Percentiles rank a stretch among this genome's conserved stretches.
phyloP scores from a whole-genome alignment of 2,113 vertebrate genomes.

The Loxodonta africana region DNA sequence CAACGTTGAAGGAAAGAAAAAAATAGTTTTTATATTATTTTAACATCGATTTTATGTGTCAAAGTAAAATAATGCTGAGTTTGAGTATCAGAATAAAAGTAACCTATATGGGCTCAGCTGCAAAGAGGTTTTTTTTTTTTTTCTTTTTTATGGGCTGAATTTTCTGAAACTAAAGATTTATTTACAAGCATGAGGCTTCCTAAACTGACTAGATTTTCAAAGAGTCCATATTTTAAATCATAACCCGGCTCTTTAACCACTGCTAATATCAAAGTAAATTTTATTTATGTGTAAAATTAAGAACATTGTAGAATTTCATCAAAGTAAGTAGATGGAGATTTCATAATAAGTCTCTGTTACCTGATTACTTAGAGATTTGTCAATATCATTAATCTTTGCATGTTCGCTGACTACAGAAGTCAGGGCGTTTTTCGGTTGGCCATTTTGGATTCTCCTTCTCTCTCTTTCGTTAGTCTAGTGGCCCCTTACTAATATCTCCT shows the following conservation, averaged over 20 bases:
- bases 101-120: too few species aligned
- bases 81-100: not conserved
- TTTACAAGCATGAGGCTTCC: constrained; percentile 1
- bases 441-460: not conserved
- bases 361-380: constrained; percentile 57
- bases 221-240: constrained; percentile 20
- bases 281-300: constrained; percentile 58
- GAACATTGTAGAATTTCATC: constrained; percentile 42
- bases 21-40: constrained; percentile 28
- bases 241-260: not conserved
- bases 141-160: not conserved
- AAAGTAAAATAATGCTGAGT: constrained; percentile 41
- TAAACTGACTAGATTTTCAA: constrained; percentile 18
- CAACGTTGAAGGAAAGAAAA: not conserved
- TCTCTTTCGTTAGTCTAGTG: constrained; percentile 31
- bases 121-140: not conserved
- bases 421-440: not conserved
- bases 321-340: constrained; percentile 56
- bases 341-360: not conserved
- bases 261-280: constrained; percentile 57
- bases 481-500: constrained; percentile 9
- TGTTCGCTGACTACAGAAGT: constrained; percentile 49
- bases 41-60: constrained; percentile 5
- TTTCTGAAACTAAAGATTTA: constrained; percentile 50
- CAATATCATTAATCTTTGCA: constrained; percentile 47